phyloP scores from a whole-genome alignment of 1,140 invertebrate species.

The Drosophila nigromelanica region DNA sequence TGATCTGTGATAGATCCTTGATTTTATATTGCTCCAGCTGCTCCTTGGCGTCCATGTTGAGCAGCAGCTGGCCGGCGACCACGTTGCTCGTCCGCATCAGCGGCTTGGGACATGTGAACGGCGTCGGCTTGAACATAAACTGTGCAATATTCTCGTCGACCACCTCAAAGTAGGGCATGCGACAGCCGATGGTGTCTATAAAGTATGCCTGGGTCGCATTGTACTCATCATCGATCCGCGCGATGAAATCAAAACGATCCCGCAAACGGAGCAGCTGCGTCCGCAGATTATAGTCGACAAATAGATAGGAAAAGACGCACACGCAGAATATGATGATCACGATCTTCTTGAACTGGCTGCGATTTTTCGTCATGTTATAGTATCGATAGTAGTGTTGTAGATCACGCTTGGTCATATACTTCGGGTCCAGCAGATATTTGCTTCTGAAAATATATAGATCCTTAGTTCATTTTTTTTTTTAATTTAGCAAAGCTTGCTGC shows the following conservation, averaged over 20 bases:
- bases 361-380: constrained; percentile 69
- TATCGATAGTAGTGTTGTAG: constrained; percentile 78
- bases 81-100: constrained; percentile 76
- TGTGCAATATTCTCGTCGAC: constrained; percentile 86
- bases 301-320: constrained; percentile 77
- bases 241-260: constrained; percentile 76
- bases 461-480: not conserved
- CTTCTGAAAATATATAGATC: constrained; percentile 45
- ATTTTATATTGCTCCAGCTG: constrained; percentile 86
- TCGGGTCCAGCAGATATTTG: constrained; percentile 77
- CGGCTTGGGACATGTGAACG: constrained; percentile 84
- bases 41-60: constrained; percentile 87
- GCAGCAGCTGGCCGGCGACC: constrained; percentile 82
- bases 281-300: constrained; percentile 76
- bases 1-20: constrained; percentile 78
- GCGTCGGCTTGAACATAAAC: constrained; percentile 83
- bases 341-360: constrained; percentile 75
- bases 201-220: constrained; percentile 84
- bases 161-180: constrained; percentile 90
- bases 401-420: constrained; percentile 79
- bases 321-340: constrained; percentile 72
- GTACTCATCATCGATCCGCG: constrained; percentile 67
- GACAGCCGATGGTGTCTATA: constrained; percentile 91
- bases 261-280: constrained; percentile 66
- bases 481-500: not conserved